phyloP scores from a whole-genome alignment of 2,113 vertebrate genomes.

The Eonycteris spelaea region DNA sequence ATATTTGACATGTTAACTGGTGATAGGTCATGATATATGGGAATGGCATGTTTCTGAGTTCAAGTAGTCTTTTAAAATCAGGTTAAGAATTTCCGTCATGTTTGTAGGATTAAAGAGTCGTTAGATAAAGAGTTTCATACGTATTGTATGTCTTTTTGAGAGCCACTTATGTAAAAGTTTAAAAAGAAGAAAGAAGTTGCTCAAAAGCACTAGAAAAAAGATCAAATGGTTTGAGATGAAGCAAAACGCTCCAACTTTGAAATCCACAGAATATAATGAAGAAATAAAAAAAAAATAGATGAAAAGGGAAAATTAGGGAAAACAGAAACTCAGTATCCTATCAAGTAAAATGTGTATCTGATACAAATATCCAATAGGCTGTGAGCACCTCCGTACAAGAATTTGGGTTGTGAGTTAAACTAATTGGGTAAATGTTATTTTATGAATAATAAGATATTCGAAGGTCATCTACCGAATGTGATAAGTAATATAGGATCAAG shows the following conservation, averaged over 20 bases:
- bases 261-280: not conserved
- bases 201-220: not conserved
- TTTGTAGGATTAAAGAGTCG: not conserved
- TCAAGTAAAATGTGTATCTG: not conserved
- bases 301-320: not conserved
- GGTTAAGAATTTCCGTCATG: not conserved
- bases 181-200: not conserved
- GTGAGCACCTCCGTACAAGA: not conserved
- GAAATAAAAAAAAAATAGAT: not conserved
- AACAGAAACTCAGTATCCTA: not conserved
- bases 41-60: not conserved
- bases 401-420: not conserved
- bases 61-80: not conserved
- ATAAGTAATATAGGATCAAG: not conserved
- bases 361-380: not conserved
- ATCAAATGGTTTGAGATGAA: not conserved
- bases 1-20: not conserved
- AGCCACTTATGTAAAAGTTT: not conserved
- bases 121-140: not conserved
- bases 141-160: not conserved
- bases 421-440: not conserved
- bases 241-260: not conserved
- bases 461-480: not conserved
- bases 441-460: not conserved
- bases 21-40: not conserved